Evolutionary conservation across 2,797 vertebrate genomes (phyloP), one percentile per base, ranked within the genome.

Genomic region (Valencia hispanica): DNA sequence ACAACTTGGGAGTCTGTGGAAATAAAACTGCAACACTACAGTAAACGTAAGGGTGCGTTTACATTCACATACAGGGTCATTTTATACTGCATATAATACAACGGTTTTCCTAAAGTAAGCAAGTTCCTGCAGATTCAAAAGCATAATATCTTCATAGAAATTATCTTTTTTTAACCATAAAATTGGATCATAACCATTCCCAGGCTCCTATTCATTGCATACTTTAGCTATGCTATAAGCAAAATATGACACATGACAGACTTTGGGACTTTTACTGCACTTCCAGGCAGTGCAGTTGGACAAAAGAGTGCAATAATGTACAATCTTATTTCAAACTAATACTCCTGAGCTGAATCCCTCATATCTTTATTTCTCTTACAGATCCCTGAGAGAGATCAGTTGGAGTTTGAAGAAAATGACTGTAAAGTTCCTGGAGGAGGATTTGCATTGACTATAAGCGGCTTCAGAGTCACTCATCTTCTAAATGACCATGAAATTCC

Each of bases 401-500:
- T 86, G 82, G 84, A 87, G 82, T 83, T 82, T 76, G 77, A 63
- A 81, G 83, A 87, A 89, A 81, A 88, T 79, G 77, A 86, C 88
- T 86, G 88, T 79, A 80, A 79, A 80, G 73, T 86, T 92, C 83
- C 89, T 84, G 78, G 84, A 70, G 89, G 82, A 86, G 70, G 79
- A 81, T 87, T 84, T 77, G 76, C 87, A 83, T 88, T 86, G 86
- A 92, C 87, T 87, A 85, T 89, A 92, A 92, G 87, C 86, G 68
- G 78, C 86, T 89, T 91, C 80, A 86, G 83, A 92, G 79, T 86
- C 79, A 86, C 88, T 90, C 87, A 88, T 91, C 89, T 91, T 87
- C 89, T 92, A 91, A 93, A 91, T 90, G 78, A 90, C 89, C 89
- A 87, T 91, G 79, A 91, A 90, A 91, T 90, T 72, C 87, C 88